Percentiles rank a stretch among this genome's conserved stretches.
Conservation (phyloP, 2,113 vertebrate species). For the Gymnocephalus cernua region DNA sequence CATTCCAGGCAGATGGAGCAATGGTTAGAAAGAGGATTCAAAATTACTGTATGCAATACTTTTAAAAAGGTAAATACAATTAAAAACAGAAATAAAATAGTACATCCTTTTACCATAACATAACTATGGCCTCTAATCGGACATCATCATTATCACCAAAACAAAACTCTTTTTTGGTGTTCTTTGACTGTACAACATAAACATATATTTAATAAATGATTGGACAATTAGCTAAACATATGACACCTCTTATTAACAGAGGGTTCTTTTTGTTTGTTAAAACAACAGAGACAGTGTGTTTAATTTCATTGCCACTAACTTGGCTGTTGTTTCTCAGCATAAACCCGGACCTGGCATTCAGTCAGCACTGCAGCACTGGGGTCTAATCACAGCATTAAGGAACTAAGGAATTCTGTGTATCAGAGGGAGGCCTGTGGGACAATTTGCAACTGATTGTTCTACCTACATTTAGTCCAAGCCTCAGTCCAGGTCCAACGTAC, state of each 20-base stretch:
- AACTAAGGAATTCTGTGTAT: conserved; percentile 59
- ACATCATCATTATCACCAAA: background rate
- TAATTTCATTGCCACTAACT: conserved; percentile 53
- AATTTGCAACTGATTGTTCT: conserved; percentile 20
- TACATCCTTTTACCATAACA: background rate
- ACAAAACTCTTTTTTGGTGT: background rate
- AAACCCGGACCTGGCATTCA: conserved; percentile 58
- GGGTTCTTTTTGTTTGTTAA: conserved; percentile 24
- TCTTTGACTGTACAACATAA: background rate
- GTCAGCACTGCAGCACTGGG: conserved; percentile 50
- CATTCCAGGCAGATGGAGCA: conserved; percentile 37
- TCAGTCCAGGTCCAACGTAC: conserved; percentile 35
- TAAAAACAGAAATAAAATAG: background rate
- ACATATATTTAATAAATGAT: background rate
- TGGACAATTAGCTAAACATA: background rate
- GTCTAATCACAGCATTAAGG: conserved; percentile 65
- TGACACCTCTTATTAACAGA: background rate
- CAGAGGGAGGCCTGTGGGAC: conserved; percentile 49
- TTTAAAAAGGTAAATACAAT: background rate
- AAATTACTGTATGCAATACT: background rate
- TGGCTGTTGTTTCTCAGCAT: conserved; percentile 44
- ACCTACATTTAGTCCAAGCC: conserved; percentile 38
- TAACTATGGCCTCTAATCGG: background rate
- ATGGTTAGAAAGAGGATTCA: background rate
- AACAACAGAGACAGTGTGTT: conserved; percentile 41